A percentile compares a stretch with the other conserved stretches of the same genome.
phyloP scores from a whole-genome alignment of 2,888 invertebrate genomes.

The Baronia brevicornis region DNA sequence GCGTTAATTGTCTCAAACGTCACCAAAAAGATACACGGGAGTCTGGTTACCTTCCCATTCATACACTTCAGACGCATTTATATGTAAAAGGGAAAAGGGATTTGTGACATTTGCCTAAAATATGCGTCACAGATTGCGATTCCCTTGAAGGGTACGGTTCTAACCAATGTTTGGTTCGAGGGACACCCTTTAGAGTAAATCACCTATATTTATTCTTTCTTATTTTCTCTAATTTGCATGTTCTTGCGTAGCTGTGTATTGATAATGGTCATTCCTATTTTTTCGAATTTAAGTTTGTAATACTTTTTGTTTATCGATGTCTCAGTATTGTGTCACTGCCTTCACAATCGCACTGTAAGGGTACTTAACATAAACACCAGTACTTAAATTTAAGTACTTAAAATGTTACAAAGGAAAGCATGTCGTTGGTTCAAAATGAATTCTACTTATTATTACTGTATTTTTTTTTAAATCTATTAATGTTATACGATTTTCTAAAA shows the following conservation, averaged over 20 bases:
- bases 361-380: conserved; percentile 16
- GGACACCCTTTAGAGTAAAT: conserved; percentile 30
- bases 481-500: too few species aligned
- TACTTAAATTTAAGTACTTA: conserved; percentile 14
- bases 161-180: conserved; percentile 45
- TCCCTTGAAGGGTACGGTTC: conserved; percentile 37
- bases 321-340: conserved; percentile 32
- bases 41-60: conserved; percentile 34
- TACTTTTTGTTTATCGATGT: conserved; percentile 30
- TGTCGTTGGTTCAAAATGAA: neutral
- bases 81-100: conserved; percentile 37
- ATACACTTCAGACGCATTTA: conserved; percentile 44
- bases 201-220: conserved; percentile 11
- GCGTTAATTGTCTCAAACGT: conserved; percentile 13
- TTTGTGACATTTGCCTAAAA: conserved; percentile 21
- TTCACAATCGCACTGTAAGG: conserved; percentile 30
- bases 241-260: conserved; percentile 40
- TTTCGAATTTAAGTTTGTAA: conserved; percentile 58
- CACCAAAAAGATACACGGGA: conserved; percentile 29
- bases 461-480: too few species aligned
- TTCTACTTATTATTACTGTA: neutral
- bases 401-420: conserved; percentile 5
- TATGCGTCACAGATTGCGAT: conserved; percentile 23
- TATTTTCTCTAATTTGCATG: conserved; percentile 14
- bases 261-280: conserved; percentile 58